These are phyloP conservation scores for Ormyrus nitidulus DNA, from an alignment of 2,888 invertebrate species.

Conservation along the genomic window DNA sequence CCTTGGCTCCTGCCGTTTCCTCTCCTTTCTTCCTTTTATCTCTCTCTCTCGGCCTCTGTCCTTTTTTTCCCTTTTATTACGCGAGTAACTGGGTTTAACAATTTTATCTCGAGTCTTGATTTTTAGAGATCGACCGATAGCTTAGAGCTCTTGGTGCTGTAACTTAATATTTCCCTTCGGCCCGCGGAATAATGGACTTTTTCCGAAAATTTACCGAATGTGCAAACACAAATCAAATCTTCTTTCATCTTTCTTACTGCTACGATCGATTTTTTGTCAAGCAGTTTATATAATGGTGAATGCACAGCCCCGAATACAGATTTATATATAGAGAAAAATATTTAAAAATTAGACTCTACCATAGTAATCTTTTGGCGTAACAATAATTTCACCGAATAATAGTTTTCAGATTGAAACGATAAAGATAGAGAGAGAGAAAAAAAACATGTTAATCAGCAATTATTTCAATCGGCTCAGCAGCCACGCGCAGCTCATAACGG, in stretches of 20 bases:
- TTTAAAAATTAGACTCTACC: too few species aligned
- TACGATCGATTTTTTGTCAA: too few species aligned
- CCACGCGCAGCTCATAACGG: not conserved
- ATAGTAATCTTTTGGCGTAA: too few species aligned
- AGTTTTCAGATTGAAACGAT: too few species aligned
- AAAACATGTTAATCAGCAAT: too few species aligned
- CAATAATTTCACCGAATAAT: too few species aligned
- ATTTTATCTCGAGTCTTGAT: constrained; percentile 42
- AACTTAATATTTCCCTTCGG: constrained; percentile 46
- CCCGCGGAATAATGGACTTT: constrained; percentile 46
- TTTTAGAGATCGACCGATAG: constrained; percentile 29
- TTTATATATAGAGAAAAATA: too few species aligned
- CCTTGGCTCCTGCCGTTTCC: constrained; percentile 18
- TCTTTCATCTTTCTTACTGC: too few species aligned
- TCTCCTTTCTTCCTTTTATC: constrained; percentile 26
- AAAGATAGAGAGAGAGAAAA: too few species aligned
- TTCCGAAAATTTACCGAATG: not conserved
- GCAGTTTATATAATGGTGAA: too few species aligned
- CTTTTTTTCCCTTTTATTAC: constrained; percentile 34
- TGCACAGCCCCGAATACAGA: too few species aligned
- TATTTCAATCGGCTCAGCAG: not conserved
- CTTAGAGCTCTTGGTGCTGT: constrained; percentile 1
- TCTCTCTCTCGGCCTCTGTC: constrained; percentile 10
- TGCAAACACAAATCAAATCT: constrained; percentile 4
- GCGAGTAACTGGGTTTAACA: constrained; percentile 45